These are phyloP conservation scores for Meriones unguiculatus DNA, from an alignment of 2,113 vertebrate genomes.

Conservation along the genomic window DNA sequence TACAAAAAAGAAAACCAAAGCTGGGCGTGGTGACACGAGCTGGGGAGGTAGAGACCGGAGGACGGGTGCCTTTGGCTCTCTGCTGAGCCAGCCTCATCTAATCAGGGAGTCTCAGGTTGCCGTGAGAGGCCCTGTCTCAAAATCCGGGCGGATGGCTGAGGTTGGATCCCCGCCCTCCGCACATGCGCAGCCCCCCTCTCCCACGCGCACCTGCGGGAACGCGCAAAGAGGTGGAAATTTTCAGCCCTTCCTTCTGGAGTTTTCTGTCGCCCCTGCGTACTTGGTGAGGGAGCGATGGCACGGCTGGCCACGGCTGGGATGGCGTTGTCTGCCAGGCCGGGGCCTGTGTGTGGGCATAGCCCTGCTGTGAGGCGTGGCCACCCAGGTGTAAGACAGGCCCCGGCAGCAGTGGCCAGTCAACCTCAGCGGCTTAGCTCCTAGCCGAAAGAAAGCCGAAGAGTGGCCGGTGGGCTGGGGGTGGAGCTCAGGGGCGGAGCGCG, in stretches of 20 bases:
- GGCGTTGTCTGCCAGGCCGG: rapidly evolving
- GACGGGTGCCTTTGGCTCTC: too few relatives aligned
- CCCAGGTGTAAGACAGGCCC: background rate
- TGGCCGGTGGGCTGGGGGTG: too few relatives aligned
- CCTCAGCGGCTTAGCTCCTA: background rate
- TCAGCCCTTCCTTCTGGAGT: background rate
- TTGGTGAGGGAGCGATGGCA: background rate
- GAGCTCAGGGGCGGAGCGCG: background rate
- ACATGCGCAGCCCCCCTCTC: background rate
- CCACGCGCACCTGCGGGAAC: too few relatives aligned
- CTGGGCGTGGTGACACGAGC: too few relatives aligned
- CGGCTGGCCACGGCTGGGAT: background rate
- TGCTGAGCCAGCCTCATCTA: too few relatives aligned
- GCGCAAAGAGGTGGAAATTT: background rate
- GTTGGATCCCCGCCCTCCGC: background rate
- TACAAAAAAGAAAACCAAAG: too few relatives aligned
- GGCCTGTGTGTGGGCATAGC: too few relatives aligned
- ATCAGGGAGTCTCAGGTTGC: too few relatives aligned
- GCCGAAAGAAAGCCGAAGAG: too few relatives aligned
- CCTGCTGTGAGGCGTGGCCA: background rate
- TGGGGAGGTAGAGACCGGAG: too few relatives aligned
- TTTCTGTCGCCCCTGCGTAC: background rate
- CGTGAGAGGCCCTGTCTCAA: too few relatives aligned
- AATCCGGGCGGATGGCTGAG: background rate
- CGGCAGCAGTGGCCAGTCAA: too few relatives aligned